These are phyloP conservation scores for Aviceda subcristata DNA, from an alignment of 2,113 vertebrate genomes.

Conservation along the genomic window DNA sequence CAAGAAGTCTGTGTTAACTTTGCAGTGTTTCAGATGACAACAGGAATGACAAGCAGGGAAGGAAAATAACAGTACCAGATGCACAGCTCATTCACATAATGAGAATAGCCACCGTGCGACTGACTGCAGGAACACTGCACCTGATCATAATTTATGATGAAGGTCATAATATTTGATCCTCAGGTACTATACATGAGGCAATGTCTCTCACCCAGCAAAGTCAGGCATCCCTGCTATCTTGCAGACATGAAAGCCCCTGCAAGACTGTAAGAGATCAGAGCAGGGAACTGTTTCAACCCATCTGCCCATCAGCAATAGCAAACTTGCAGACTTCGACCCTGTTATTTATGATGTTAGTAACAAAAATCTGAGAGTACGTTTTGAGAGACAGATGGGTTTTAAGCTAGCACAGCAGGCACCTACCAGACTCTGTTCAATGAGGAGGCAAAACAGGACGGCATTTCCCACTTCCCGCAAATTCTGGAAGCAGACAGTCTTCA, in stretches of 20 bases:
- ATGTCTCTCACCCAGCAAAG: not conserved
- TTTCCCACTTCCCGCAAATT: constrained; percentile 89
- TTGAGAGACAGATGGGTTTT: not conserved
- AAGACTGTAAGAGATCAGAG: not conserved
- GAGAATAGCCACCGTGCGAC: not conserved
- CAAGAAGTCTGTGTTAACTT: not conserved
- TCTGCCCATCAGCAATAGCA: not conserved
- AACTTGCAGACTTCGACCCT: not conserved
- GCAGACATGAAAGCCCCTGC: not conserved
- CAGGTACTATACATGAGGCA: not conserved
- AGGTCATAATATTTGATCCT: not conserved
- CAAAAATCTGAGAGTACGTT: not conserved
- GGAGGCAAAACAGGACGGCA: constrained; percentile 86
- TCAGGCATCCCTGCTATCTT: not conserved
- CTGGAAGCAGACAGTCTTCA: constrained; percentile 90
- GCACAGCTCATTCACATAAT: not conserved
- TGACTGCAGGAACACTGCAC: not conserved
- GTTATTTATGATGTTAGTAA: not conserved
- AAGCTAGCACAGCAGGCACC: constrained; percentile 33
- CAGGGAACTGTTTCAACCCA: not conserved
- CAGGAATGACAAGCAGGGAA: not conserved
- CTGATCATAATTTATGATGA: not conserved
- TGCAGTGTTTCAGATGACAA: not conserved
- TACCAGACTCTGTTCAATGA: constrained; percentile 90
- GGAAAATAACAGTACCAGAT: not conserved